Evolutionary conservation across 2,113 vertebrate genomes (phyloP).

Genomic region (Girardinichthys multiradiatus): DNA sequence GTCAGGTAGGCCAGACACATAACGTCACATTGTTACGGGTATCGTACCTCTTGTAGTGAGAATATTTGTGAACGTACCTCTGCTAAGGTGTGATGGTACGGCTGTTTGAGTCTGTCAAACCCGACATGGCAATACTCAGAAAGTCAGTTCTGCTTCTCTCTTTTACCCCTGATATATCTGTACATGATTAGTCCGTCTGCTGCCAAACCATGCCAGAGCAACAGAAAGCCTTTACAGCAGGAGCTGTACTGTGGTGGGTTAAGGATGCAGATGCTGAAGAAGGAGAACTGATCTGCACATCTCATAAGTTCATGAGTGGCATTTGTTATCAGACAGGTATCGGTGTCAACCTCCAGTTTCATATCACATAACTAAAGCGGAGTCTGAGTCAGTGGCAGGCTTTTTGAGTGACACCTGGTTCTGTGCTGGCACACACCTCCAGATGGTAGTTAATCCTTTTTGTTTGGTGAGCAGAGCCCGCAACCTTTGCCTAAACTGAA

Average conservation of each 20-base stretch:
- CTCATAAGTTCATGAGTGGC: conserved; percentile 34
- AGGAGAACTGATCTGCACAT: conserved; percentile 18
- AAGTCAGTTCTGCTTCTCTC: conserved; percentile 36
- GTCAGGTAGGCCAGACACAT: conserved; percentile 67
- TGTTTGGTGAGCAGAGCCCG: neutral
- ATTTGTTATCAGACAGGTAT: conserved; percentile 27
- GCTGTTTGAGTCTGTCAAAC: conserved; percentile 42
- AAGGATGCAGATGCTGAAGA: conserved; percentile 45
- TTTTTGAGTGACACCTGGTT: conserved; percentile 39
- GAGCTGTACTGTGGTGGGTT: conserved; percentile 11
- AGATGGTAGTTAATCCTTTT: conserved; percentile 7
- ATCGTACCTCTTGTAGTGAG: conserved; percentile 52
- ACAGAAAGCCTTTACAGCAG: conserved; percentile 24
- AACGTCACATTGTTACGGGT: conserved; percentile 75
- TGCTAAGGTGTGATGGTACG: conserved; percentile 33
- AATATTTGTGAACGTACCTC: conserved; percentile 39
- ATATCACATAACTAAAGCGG: conserved; percentile 43
- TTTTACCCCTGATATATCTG: conserved; percentile 43
- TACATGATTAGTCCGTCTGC: conserved; percentile 21
- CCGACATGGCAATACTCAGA: conserved; percentile 13
- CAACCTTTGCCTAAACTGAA: no score
- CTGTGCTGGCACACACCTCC: conserved; percentile 16
- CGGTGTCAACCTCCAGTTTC: conserved; percentile 39
- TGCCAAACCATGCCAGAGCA: conserved; percentile 25
- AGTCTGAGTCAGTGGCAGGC: conserved; percentile 51